Conservation (phyloP, 1,140 invertebrate species). For the Halyomorpha halys region DNA sequence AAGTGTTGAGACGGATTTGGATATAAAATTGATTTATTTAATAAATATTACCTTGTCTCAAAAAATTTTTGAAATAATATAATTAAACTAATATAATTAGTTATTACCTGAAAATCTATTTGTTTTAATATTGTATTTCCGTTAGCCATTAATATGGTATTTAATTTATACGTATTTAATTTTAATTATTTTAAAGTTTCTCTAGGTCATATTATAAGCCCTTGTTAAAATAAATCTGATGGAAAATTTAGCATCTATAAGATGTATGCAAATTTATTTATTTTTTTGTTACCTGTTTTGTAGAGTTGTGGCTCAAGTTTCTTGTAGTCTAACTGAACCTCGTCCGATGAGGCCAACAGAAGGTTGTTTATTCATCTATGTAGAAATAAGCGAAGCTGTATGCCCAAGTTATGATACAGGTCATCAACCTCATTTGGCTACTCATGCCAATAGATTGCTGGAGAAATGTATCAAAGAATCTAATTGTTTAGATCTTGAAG, state of each 20-base stretch:
- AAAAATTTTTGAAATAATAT: too few species aligned
- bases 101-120: too few species aligned
- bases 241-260: neutral
- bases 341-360: constrained; percentile 76
- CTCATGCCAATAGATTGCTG: constrained; percentile 70
- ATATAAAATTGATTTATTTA: too few species aligned
- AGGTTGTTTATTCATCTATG: constrained; percentile 74
- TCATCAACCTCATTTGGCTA: constrained; percentile 55
- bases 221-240: neutral
- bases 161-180: too few species aligned
- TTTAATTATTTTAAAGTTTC: too few species aligned
- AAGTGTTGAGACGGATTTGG: too few species aligned
- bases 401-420: constrained; percentile 66
- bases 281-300: constrained; percentile 34
- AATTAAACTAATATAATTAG: too few species aligned
- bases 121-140: too few species aligned
- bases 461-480: constrained; percentile 85
- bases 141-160: too few species aligned
- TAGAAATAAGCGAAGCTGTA: constrained; percentile 76
- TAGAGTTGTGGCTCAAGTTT: constrained; percentile 75
- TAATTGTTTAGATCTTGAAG: constrained; percentile 82
- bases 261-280: neutral
- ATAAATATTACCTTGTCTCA: too few species aligned
- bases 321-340: constrained; percentile 74
- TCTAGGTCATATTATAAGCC: too few species aligned